A percentile compares a stretch with the other conserved stretches of the same genome.
These are phyloP conservation scores for Drosophila sordidapex DNA, from an alignment of 2,888 invertebrate genomes.

Conservation along the genomic window DNA sequence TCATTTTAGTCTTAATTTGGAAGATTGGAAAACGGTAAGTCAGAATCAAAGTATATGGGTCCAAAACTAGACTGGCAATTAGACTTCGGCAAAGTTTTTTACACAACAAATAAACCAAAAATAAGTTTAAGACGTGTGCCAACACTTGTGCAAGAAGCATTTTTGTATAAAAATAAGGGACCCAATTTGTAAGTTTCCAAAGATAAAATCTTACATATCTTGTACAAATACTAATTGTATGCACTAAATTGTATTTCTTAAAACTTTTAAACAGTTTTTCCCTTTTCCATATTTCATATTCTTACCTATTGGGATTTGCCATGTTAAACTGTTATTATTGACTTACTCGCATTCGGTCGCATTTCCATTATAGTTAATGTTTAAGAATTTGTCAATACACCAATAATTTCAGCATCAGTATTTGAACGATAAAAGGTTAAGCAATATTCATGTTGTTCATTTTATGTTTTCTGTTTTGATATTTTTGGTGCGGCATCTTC, in stretches of 20 bases:
- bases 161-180: neutral
- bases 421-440: constrained; percentile 11
- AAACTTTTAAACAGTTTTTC: neutral
- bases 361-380: neutral
- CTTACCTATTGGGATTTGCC: neutral
- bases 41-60: neutral
- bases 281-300: neutral
- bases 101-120: neutral
- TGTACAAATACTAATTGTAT: neutral
- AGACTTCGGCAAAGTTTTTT: neutral
- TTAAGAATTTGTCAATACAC: neutral
- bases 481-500: constrained; percentile 51
- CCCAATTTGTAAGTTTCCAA: neutral
- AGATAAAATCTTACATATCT: neutral
- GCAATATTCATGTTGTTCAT: constrained; percentile 37
- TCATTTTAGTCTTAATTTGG: constrained; percentile 86
- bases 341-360: neutral
- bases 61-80: neutral
- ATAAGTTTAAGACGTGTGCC: neutral
- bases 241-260: neutral
- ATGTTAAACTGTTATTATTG: neutral
- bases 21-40: constrained; percentile 89
- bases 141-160: neutral
- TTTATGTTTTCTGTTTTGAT: constrained; percentile 33
- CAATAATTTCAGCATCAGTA: neutral